Conservation (phyloP, 2,113 vertebrate species). For the Bungarus multicinctus region DNA sequence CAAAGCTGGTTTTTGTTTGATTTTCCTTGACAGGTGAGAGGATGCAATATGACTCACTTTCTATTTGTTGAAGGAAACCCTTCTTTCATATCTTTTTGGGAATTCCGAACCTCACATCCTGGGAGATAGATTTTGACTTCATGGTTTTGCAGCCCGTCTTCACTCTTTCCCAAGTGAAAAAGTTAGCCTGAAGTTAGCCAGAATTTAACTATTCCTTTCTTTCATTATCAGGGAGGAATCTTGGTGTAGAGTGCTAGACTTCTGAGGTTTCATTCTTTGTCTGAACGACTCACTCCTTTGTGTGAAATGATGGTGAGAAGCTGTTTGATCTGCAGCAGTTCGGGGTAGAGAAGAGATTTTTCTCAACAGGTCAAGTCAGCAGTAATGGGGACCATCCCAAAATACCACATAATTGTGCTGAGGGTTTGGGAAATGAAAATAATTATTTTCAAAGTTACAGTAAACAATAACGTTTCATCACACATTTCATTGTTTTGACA, state of each 20-base stretch:
- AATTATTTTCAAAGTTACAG: neutral
- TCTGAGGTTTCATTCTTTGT: neutral
- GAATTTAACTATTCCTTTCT: neutral
- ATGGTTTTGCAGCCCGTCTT: neutral
- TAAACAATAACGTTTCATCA: neutral
- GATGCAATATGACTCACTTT: neutral
- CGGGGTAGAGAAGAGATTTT: neutral
- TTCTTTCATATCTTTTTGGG: neutral
- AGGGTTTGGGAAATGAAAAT: neutral
- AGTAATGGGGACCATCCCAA: neutral
- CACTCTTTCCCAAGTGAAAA: neutral
- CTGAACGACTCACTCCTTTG: neutral
- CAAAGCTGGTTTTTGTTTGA: neutral
- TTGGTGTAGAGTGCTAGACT: neutral
- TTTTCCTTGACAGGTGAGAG: neutral
- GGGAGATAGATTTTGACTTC: neutral
- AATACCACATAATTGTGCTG: neutral
- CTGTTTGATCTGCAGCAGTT: neutral
- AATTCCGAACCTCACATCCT: neutral
- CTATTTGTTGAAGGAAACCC: neutral
- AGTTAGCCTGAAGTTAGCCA: neutral
- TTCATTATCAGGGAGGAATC: neutral
- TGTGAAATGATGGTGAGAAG: neutral
- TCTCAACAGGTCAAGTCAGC: neutral
- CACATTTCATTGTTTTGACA: neutral